Evolutionary conservation across 2,888 invertebrate species (phyloP).

Genomic region (Drosophila borealis): DNA sequence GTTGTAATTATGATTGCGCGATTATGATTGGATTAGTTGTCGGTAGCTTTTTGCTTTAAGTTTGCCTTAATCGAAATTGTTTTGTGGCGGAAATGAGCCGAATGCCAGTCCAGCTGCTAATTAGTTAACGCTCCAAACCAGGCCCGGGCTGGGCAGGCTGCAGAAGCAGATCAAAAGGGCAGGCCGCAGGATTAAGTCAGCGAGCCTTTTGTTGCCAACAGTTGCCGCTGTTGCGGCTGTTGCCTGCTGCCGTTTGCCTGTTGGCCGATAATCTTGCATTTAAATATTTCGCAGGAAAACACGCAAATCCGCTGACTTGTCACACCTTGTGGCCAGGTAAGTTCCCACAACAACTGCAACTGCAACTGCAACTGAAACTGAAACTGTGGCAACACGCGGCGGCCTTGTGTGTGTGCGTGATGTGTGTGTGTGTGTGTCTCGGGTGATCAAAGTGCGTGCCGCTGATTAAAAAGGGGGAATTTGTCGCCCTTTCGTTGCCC

Average conservation of each 20-base stretch:
- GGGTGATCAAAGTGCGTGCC: slow-evolving; percentile 73
- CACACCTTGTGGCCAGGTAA: slow-evolving; percentile 75
- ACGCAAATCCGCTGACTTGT: slow-evolving; percentile 81
- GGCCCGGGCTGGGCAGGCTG: neutral
- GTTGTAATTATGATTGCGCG: slow-evolving; percentile 78
- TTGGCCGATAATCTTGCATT: slow-evolving; percentile 73
- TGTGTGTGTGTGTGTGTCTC: slow-evolving; percentile 35
- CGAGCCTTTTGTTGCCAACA: slow-evolving; percentile 52
- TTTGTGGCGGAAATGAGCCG: slow-evolving; percentile 68
- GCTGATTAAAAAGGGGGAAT: slow-evolving; percentile 79
- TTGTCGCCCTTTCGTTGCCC: slow-evolving; percentile 76
- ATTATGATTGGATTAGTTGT: slow-evolving; percentile 78
- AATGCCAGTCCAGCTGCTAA: slow-evolving; percentile 70
- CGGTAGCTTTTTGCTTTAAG: slow-evolving; percentile 58
- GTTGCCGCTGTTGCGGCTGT: slow-evolving; percentile 4
- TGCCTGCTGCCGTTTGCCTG: slow-evolving; percentile 16
- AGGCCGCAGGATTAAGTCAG: slow-evolving; percentile 70
- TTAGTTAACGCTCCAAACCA: slow-evolving; percentile 60
- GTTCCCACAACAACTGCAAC: slow-evolving; percentile 38
- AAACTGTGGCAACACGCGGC: slow-evolving; percentile 27
- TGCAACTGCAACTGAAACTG: slow-evolving; percentile 32
- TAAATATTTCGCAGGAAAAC: slow-evolving; percentile 78
- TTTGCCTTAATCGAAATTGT: slow-evolving; percentile 72
- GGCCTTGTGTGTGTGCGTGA: slow-evolving; percentile 31
- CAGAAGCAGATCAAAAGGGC: slow-evolving; percentile 53